Conservation (phyloP, 2,797 vertebrate genomes). For the Numenius phaeopus region DNA sequence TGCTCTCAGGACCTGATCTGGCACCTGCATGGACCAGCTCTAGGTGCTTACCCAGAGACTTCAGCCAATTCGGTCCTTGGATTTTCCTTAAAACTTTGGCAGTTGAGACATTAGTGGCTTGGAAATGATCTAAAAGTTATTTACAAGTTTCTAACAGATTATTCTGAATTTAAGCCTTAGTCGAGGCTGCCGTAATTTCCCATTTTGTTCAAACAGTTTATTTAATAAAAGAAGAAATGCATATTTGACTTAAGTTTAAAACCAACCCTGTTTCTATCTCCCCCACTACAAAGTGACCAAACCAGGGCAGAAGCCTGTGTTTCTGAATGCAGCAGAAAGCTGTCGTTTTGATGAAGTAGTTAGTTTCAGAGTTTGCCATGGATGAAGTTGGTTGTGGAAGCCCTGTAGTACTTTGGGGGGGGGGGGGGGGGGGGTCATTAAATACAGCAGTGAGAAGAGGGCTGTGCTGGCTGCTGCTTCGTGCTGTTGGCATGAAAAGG, state of each 20-base stretch:
- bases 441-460: neutral
- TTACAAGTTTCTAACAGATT: neutral
- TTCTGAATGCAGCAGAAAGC: neutral
- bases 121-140: neutral
- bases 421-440: neutral
- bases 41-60: neutral
- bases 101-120: neutral
- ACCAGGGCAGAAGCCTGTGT: accelerated
- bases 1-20: neutral
- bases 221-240: neutral
- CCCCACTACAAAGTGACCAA: neutral
- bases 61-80: neutral
- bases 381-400: neutral
- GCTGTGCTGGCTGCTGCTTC: neutral
- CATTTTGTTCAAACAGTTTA: neutral
- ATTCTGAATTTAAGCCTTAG: neutral
- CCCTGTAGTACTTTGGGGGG: neutral
- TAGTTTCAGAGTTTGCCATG: neutral
- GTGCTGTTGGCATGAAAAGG: neutral
- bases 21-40: neutral
- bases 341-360: neutral
- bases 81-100: neutral
- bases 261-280: neutral
- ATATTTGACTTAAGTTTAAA: neutral
- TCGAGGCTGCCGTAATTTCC: neutral